These are phyloP conservation scores for Temnothorax longispinosus DNA, from an alignment of 1,140 invertebrate species.

Conservation along the genomic window DNA sequence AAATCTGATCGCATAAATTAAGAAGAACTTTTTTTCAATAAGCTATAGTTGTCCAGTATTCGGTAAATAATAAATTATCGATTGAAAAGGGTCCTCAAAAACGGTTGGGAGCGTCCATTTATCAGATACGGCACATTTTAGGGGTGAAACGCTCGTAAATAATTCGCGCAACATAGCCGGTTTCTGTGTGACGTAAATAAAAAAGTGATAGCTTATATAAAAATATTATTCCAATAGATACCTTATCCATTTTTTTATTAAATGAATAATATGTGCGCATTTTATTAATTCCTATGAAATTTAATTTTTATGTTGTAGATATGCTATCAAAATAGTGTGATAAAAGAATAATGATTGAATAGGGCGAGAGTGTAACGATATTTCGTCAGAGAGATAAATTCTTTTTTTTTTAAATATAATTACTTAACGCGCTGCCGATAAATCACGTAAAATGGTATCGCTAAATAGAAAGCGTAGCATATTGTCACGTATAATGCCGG, in stretches of 20 bases:
- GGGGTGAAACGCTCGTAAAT: constrained; percentile 14
- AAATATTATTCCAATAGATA: neutral
- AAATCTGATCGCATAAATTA: neutral
- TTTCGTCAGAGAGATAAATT: neutral
- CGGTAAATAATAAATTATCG: neutral
- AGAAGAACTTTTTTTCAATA: neutral
- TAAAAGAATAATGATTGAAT: constrained; percentile 10
- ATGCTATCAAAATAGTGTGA: neutral
- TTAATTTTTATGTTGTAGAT: neutral
- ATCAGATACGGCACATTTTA: neutral
- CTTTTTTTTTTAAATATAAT: constrained; percentile 41
- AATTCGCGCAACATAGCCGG: neutral
- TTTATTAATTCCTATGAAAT: constrained; percentile 19
- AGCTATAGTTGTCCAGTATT: neutral
- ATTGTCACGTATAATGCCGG: constrained; percentile 49
- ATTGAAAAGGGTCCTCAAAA: neutral
- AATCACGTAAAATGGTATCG: constrained; percentile 41
- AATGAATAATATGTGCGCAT: constrained; percentile 7
- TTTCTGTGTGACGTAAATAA: neutral
- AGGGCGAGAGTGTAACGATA: neutral
- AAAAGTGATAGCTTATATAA: constrained; percentile 16
- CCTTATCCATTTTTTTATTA: neutral
- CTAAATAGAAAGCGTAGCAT: constrained; percentile 52
- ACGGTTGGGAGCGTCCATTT: neutral
- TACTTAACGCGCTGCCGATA: constrained; percentile 16